These are phyloP conservation scores for Allophyes oxyacanthae DNA, from an alignment of 2,888 invertebrate genomes.

Conservation along the genomic window DNA sequence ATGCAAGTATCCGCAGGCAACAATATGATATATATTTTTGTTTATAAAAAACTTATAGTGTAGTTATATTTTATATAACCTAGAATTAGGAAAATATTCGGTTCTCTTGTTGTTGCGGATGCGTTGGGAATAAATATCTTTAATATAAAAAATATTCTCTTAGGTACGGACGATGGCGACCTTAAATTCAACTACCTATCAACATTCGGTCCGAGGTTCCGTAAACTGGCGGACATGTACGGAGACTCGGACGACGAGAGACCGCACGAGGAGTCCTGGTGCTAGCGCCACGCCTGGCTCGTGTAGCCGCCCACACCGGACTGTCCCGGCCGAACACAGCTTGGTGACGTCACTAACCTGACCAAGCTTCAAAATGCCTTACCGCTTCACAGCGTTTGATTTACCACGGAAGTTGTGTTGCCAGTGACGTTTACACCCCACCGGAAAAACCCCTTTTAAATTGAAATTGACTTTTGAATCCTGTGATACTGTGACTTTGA, in stretches of 20 bases:
- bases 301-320: constrained; percentile 76
- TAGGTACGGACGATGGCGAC: constrained; percentile 96
- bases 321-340: constrained; percentile 54
- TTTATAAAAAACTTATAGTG: too few relatives aligned
- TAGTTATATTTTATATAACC: too few relatives aligned
- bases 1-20: too few relatives aligned
- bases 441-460: constrained; percentile 40
- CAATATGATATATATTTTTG: too few relatives aligned
- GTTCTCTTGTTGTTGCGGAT: too few relatives aligned
- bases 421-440: constrained; percentile 49
- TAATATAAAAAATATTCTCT: constrained; percentile 2
- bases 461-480: constrained; percentile 45
- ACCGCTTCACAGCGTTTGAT: constrained; percentile 65
- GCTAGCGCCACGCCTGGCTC: constrained; percentile 90
- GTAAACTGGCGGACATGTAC: constrained; percentile 97
- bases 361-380: constrained; percentile 78
- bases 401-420: constrained; percentile 40
- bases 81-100: too few relatives aligned
- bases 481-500: constrained; percentile 43
- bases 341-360: constrained; percentile 45
- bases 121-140: too few relatives aligned
- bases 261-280: constrained; percentile 95
- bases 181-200: constrained; percentile 98
- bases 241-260: constrained; percentile 96
- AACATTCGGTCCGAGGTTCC: constrained; percentile 98